Conservation (phyloP, 2,113 vertebrate species). For the Leucoraja erinaceus region DNA sequence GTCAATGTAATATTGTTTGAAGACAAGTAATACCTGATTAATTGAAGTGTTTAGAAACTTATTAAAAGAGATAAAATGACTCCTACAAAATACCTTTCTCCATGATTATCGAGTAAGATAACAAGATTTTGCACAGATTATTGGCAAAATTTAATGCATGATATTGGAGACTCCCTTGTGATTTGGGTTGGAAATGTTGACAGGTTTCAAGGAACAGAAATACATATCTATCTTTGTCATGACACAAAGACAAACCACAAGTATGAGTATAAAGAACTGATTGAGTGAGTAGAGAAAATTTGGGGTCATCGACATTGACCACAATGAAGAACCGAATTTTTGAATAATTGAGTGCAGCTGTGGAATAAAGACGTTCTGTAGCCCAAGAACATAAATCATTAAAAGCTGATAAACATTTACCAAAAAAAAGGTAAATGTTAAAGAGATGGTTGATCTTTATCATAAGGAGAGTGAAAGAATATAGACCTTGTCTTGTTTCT, state of each 20-base stretch:
- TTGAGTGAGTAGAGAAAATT: not conserved
- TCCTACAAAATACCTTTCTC: not conserved
- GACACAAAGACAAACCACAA: not conserved
- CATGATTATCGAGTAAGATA: not conserved
- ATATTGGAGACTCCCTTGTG: not conserved
- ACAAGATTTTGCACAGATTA: not conserved
- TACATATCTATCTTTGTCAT: not conserved
- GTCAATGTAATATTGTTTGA: not conserved
- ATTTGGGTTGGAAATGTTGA: not conserved
- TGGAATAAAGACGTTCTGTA: not conserved
- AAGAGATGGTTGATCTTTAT: not conserved
- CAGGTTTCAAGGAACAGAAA: not conserved
- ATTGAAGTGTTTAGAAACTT: not conserved
- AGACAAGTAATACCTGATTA: not conserved
- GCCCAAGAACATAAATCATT: not conserved
- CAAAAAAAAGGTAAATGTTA: not conserved
- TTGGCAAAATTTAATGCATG: not conserved
- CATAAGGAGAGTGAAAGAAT: not conserved
- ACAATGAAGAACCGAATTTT: not conserved
- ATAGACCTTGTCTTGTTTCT: too few species aligned
- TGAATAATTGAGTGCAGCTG: not conserved
- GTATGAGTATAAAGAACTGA: not conserved
- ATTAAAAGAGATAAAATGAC: not conserved
- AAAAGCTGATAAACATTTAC: not conserved
- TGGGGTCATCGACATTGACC: not conserved